These are phyloP conservation scores for Odontomachus brunneus DNA, from an alignment of 1,140 invertebrate genomes.

Conservation along the genomic window DNA sequence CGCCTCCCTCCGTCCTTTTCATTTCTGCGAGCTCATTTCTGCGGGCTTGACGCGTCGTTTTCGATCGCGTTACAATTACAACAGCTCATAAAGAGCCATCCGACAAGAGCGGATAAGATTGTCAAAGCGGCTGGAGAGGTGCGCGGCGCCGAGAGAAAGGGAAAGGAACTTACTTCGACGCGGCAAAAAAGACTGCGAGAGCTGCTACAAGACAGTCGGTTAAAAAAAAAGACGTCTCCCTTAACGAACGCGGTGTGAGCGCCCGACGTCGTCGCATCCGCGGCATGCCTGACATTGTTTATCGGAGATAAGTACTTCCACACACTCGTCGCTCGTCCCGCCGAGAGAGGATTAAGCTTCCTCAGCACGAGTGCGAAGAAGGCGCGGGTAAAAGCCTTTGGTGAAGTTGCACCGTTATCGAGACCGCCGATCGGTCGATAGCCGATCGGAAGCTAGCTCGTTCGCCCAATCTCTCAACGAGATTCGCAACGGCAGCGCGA, in stretches of 20 bases:
- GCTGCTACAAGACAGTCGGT: conserved; percentile 49
- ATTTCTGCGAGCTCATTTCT: not conserved
- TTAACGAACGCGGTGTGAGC: conserved; percentile 70
- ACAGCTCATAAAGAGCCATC: conserved; percentile 21
- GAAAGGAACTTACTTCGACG: conserved; percentile 41
- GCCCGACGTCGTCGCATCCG: conserved; percentile 49
- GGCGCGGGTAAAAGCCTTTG: conserved; percentile 45
- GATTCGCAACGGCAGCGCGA: not conserved
- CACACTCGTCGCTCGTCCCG: conserved; percentile 32
- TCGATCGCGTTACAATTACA: conserved; percentile 60
- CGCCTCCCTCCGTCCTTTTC: too few relatives aligned
- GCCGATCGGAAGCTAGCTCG: conserved; percentile 29
- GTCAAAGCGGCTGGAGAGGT: conserved; percentile 52
- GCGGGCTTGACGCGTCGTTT: not conserved
- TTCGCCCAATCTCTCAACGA: not conserved
- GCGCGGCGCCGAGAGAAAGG: conserved; percentile 5
- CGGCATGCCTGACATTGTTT: conserved; percentile 72
- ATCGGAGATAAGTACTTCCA: conserved; percentile 56
- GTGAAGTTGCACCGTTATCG: conserved; percentile 17
- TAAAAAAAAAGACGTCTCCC: conserved; percentile 52
- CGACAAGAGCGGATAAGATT: conserved; percentile 55
- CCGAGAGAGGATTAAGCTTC: conserved; percentile 21
- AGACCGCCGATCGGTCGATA: conserved; percentile 37
- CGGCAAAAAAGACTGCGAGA: conserved; percentile 57
- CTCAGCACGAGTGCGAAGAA: conserved; percentile 33